Evolutionary conservation across 2,797 vertebrate genomes (phyloP).

Genomic region (Chiroxiphia lanceolata): DNA sequence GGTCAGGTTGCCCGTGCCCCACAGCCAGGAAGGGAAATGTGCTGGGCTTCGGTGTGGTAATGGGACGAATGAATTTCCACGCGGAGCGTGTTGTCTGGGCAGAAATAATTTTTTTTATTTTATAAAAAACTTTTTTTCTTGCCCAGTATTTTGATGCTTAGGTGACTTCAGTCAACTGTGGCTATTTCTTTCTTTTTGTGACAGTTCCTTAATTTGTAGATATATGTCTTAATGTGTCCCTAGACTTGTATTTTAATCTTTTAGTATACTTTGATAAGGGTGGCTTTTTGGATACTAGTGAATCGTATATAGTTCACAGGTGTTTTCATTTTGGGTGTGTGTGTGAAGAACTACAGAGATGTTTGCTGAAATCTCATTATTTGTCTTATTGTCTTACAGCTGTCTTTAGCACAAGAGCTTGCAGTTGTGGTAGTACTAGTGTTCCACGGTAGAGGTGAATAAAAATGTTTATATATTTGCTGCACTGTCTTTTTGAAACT

Average conservation of each 20-base stretch:
- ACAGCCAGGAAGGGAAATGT: not conserved
- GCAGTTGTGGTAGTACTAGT: not conserved
- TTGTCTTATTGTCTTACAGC: not conserved
- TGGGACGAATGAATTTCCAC: not conserved
- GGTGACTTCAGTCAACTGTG: not conserved
- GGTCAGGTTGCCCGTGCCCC: not conserved
- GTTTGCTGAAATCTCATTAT: not conserved
- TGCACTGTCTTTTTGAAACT: not conserved
- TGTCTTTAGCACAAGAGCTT: not conserved
- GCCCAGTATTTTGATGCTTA: not conserved
- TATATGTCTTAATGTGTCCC: not conserved
- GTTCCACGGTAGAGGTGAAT: not conserved
- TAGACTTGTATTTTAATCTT: not conserved
- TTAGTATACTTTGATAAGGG: not conserved
- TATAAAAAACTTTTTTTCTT: not conserved
- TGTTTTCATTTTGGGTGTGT: not conserved
- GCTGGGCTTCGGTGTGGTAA: not conserved
- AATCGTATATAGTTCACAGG: rapidly evolving
- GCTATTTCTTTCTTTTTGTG: not conserved
- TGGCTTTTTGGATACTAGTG: not conserved
- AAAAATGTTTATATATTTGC: not conserved
- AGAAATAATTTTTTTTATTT: not conserved
- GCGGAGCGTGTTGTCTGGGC: not conserved
- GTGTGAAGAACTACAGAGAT: not conserved
- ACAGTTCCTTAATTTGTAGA: not conserved